A percentile compares a stretch with the other conserved stretches of the same genome.
Conservation (phyloP, 2,888 invertebrate genomes). For the Mimachlamys varia region DNA sequence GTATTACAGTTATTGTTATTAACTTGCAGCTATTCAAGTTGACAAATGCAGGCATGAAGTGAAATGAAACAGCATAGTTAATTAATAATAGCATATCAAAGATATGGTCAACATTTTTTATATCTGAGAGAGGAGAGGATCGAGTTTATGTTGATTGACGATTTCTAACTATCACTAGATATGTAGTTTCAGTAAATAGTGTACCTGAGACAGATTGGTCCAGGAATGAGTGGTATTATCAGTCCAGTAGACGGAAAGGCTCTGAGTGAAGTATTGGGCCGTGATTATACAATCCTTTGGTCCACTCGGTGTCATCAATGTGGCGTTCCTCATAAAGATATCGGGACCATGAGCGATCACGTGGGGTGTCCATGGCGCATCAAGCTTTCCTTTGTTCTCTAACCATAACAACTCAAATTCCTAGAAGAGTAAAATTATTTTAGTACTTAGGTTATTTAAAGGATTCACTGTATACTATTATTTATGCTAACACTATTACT, state of each 20-base stretch:
- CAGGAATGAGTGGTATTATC: slow-evolving; percentile 58
- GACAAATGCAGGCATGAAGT: too few species aligned
- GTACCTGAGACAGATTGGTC: slow-evolving; percentile 61
- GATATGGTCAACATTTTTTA: too few species aligned
- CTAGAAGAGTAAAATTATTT: not conserved
- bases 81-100: too few species aligned
- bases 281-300: slow-evolving; percentile 64
- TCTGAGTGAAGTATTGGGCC: slow-evolving; percentile 69
- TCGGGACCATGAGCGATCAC: slow-evolving; percentile 67
- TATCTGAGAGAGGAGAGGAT: too few species aligned
- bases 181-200: not conserved
- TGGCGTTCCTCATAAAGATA: slow-evolving; percentile 59
- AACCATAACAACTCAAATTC: slow-evolving; percentile 68
- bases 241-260: slow-evolving; percentile 70
- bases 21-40: too few species aligned
- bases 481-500: too few species aligned
- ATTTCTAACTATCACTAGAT: too few species aligned
- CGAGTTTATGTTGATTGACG: too few species aligned
- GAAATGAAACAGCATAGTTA: too few species aligned
- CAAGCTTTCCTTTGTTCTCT: slow-evolving; percentile 63
- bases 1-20: too few species aligned
- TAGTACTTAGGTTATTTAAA: too few species aligned
- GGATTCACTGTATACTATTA: too few species aligned
- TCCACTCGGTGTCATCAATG: slow-evolving; percentile 59
- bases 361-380: slow-evolving; percentile 62